phyloP scores from a whole-genome alignment of 2,888 invertebrate species.

The Erynnis tages region DNA sequence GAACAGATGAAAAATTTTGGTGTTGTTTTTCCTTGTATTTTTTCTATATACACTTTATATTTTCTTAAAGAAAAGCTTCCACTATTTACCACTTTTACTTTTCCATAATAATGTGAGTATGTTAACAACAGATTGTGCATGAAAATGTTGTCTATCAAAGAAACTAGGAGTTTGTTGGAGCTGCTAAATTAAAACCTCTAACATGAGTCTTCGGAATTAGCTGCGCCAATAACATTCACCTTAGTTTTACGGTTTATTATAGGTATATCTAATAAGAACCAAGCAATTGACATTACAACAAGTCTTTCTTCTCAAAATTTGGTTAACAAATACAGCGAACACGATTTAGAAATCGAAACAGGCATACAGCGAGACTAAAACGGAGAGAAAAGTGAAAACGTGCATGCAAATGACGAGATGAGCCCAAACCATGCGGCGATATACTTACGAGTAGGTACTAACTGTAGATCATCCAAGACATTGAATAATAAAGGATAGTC shows the following conservation, averaged over 20 bases:
- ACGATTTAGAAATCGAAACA: slow-evolving; percentile 46
- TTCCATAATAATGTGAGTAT: no score
- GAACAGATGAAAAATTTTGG: background rate
- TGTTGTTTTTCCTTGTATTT: no score
- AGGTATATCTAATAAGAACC: background rate
- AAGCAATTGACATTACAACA: background rate
- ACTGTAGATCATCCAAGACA: no score
- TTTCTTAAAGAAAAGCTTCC: no score
- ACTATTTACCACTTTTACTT: no score
- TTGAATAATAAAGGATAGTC: background rate
- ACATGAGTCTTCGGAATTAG: no score
- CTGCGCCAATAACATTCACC: no score
- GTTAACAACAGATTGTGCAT: no score
- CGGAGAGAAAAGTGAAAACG: slow-evolving; percentile 63
- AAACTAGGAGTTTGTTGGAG: no score
- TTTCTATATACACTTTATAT: no score
- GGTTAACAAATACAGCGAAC: slow-evolving; percentile 21
- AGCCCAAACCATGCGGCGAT: slow-evolving; percentile 23
- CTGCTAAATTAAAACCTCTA: no score
- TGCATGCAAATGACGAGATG: slow-evolving; percentile 48
- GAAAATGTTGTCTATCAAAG: no score
- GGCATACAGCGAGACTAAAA: slow-evolving; percentile 41
- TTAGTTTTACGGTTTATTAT: background rate
- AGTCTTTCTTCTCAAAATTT: slow-evolving; percentile 1
- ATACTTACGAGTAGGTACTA: background rate